A percentile compares a stretch with the other conserved stretches of the same genome.
phyloP scores from a whole-genome alignment of 2,888 invertebrate species.

The Melanostoma scalare region DNA sequence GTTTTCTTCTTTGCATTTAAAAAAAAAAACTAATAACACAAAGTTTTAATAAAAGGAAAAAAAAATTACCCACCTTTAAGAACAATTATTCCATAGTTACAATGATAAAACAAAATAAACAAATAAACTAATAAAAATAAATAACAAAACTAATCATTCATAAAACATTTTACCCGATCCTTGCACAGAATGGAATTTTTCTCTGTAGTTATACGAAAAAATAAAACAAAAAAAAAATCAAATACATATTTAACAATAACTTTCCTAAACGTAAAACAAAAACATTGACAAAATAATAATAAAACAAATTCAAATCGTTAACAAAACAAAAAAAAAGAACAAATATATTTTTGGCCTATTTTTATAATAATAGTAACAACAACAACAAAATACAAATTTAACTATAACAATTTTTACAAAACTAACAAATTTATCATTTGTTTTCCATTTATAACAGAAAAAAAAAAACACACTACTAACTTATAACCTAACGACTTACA shows the following conservation, averaged over 20 bases:
- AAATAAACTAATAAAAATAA: slow-evolving; percentile 24
- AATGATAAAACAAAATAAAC: slow-evolving; percentile 12
- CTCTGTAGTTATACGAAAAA: slow-evolving; percentile 50
- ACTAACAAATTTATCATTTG: slow-evolving; percentile 45
- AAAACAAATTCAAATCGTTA: slow-evolving; percentile 20
- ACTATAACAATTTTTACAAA: slow-evolving; percentile 62
- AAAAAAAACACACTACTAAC: slow-evolving; percentile 30
- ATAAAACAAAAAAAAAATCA: slow-evolving; percentile 24
- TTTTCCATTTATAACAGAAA: slow-evolving; percentile 51
- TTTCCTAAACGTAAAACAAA: slow-evolving; percentile 46
- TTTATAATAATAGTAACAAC: slow-evolving; percentile 66
- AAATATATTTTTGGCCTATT: slow-evolving; percentile 73
- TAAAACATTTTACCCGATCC: slow-evolving; percentile 51
- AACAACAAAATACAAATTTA: slow-evolving; percentile 61
- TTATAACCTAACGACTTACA: slow-evolving; percentile 58
- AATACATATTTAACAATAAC: slow-evolving; percentile 64
- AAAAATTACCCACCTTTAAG: slow-evolving; percentile 65
- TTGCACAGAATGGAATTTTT: slow-evolving; percentile 72
- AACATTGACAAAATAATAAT: slow-evolving; percentile 54
- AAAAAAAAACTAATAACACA: slow-evolving; percentile 27
- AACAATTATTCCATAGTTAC: slow-evolving; percentile 58
- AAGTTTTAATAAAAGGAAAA: slow-evolving; percentile 56
- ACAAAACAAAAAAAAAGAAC: slow-evolving; percentile 54
- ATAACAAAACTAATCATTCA: slow-evolving; percentile 13
- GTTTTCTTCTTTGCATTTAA: background rate